Evolutionary conservation across 2,888 invertebrate species (phyloP), one percentile per base, ranked within the genome.

Genomic region (Tipula vernalis): DNA sequence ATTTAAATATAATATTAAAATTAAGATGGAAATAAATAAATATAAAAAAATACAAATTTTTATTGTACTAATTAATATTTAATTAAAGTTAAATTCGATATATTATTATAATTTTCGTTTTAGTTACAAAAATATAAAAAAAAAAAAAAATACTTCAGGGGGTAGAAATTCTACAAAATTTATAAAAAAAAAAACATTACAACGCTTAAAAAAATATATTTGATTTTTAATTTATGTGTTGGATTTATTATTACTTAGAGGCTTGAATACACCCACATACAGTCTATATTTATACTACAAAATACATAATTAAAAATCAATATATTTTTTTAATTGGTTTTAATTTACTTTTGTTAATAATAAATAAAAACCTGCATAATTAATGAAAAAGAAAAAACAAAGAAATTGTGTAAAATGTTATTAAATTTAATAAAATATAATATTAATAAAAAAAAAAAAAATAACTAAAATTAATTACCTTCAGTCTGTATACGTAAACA

Each of bases 401-500:
- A 15, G 15, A 71, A 71, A 71, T 28, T 71, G 71, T 71, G 71
- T 71, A 71, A 71, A 71, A 71, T 71, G 71, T 28, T 71, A 71
- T 71, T 71, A 71, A 71, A 28, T 71, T 28, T 71, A 28, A 71
- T 71, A 39, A 41, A 39, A 84, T 39, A 84, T 84, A 84, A 39
- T 84, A 39, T 28, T 83, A 86, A 83, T 13, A 83, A 84, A 36
- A 84, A 84, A 84, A 36, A 84, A 84, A 1, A 71, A 71, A 84
- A 39, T 39, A 84, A 84, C n/a, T 8, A 84, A 36, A n/a, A 84
- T n/a, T 39, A 15, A 84, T 39, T 84, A 84, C 90, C 91, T 90
- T 90, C 89, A 90, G 89, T 90, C 91, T 89, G 91, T 91, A 91
- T 91, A 91, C 91, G 91, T 91, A 91, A 84, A 84, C 39, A 84